These are phyloP conservation scores for Azorinus chamasolen DNA, from an alignment of 2,888 invertebrate genomes.

Conservation along the genomic window DNA sequence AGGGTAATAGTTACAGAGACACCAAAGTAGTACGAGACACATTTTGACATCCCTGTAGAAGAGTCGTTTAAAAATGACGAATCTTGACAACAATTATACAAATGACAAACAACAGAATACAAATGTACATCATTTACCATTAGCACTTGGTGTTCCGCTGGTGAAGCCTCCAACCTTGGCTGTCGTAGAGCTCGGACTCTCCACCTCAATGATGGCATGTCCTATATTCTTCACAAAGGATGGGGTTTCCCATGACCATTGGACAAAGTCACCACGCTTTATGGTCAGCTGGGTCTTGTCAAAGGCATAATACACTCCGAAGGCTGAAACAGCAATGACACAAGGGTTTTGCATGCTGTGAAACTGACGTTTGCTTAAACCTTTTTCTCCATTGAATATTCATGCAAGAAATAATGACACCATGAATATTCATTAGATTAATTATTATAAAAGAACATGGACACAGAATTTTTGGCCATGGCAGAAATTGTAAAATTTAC, in stretches of 20 bases:
- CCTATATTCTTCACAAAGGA: constrained; percentile 41
- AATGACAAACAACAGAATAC: not conserved
- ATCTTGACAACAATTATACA: not conserved
- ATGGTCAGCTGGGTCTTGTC: constrained; percentile 59
- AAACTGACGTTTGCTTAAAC: no score
- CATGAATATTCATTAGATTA: no score
- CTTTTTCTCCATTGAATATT: no score
- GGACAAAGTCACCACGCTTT: constrained; percentile 68
- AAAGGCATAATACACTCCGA: constrained; percentile 71
- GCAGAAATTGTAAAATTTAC: no score
- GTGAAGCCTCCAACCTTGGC: constrained; percentile 48
- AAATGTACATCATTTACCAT: constrained; percentile 8
- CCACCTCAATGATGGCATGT: constrained; percentile 43
- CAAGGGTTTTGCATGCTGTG: no score
- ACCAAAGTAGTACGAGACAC: no score
- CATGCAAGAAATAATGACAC: no score
- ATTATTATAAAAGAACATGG: no score
- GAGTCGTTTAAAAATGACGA: no score
- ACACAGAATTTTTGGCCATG: no score
- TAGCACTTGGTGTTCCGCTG: constrained; percentile 49
- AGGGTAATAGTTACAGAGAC: no score
- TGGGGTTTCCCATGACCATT: constrained; percentile 67
- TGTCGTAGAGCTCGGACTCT: constrained; percentile 46
- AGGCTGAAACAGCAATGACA: constrained; percentile 53
- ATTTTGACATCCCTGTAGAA: no score